phyloP scores from a whole-genome alignment of 2,888 invertebrate genomes.

The Eupithecia inturbata region DNA sequence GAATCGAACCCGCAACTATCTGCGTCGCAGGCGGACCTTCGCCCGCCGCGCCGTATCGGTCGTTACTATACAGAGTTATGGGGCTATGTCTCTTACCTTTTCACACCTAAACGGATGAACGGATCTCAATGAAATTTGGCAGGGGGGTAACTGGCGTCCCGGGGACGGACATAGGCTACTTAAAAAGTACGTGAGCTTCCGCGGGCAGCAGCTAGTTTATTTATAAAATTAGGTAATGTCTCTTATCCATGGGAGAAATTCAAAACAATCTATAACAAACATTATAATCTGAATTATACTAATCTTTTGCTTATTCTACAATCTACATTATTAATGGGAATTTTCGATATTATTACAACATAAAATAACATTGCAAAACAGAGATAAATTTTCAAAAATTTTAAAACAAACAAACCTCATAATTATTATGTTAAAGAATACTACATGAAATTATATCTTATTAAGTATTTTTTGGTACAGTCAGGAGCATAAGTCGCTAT shows the following conservation, averaged over 20 bases:
- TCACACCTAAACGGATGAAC: too few relatives aligned
- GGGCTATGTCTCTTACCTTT: too few relatives aligned
- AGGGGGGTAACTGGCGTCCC: too few relatives aligned
- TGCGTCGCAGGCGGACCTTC: too few relatives aligned
- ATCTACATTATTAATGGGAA: not conserved
- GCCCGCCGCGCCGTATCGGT: too few relatives aligned
- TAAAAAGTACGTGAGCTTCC: too few relatives aligned
- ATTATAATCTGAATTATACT: slow-evolving; percentile 1
- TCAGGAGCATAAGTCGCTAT: not conserved
- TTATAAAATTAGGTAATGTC: too few relatives aligned
- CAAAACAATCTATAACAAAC: not conserved
- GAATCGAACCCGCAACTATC: too few relatives aligned
- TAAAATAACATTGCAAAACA: not conserved
- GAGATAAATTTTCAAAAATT: not conserved
- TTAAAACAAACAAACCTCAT: not conserved
- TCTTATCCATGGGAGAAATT: not conserved
- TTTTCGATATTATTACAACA: not conserved
- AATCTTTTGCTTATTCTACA: not conserved
- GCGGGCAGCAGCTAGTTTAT: too few relatives aligned
- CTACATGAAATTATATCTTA: not conserved
- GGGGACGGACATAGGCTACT: too few relatives aligned
- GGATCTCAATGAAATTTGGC: too few relatives aligned
- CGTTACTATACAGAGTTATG: too few relatives aligned
- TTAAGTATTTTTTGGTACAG: not conserved
- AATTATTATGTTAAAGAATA: not conserved